phyloP scores from a whole-genome alignment of 2,113 vertebrate genomes.

The Hydropotes inermis region DNA sequence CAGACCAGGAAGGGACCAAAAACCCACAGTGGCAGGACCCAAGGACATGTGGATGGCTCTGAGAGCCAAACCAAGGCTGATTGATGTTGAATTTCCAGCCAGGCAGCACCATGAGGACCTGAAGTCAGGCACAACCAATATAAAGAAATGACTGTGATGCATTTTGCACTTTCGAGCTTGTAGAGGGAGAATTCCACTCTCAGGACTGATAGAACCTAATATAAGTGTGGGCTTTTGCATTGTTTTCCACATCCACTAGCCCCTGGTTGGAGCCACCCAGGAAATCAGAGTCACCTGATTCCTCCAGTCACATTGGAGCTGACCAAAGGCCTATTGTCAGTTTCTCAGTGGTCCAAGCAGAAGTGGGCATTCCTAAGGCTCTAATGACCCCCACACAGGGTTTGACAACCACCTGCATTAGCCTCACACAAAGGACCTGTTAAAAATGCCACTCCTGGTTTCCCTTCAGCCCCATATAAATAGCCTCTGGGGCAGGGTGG shows the following conservation, averaged over 20 bases:
- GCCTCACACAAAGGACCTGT: neutral
- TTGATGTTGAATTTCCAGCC: neutral
- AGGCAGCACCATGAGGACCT: neutral
- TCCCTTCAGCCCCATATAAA: neutral
- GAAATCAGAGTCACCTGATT: neutral
- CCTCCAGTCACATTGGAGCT: neutral
- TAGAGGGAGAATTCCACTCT: neutral
- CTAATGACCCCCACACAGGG: neutral
- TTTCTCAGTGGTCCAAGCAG: neutral
- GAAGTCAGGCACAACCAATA: neutral
- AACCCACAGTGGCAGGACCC: neutral
- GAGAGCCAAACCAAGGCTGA: neutral
- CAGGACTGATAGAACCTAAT: neutral
- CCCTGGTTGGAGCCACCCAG: neutral
- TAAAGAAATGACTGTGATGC: neutral
- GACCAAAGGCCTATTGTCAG: neutral
- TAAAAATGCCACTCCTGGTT: neutral
- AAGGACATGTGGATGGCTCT: neutral
- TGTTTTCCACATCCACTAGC: neutral
- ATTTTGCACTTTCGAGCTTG: neutral
- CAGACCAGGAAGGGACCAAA: neutral
- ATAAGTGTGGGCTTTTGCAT: neutral
- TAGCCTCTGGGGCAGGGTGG: neutral
- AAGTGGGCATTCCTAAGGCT: neutral
- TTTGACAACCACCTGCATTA: neutral